phyloP scores from a whole-genome alignment of 2,797 vertebrate species.

The Oryzias dopingdopingensis region DNA sequence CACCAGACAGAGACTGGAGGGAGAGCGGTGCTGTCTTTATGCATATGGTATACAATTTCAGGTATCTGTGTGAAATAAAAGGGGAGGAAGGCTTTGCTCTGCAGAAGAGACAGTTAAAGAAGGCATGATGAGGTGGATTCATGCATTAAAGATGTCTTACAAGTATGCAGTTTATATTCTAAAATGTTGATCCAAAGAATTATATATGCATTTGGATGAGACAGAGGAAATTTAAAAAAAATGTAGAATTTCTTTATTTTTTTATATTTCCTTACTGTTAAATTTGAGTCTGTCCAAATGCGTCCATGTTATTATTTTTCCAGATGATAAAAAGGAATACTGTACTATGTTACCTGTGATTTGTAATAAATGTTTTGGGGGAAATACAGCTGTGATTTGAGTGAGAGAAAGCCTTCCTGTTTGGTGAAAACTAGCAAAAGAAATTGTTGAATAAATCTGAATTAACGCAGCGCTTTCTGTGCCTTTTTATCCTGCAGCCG shows the following conservation, averaged over 20 bases:
- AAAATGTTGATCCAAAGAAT: conserved; percentile 73
- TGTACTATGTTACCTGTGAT: conserved; percentile 40
- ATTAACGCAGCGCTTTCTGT: conserved; percentile 1
- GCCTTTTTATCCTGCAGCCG: conserved; percentile 9
- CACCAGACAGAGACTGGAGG: conserved; percentile 70
- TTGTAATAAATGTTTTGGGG: conserved; percentile 19
- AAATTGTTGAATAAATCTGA: conserved; percentile 12
- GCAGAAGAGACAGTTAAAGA: conserved; percentile 51
- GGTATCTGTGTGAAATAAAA: conserved; percentile 43
- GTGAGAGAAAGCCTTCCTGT: neutral
- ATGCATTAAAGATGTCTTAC: conserved; percentile 58
- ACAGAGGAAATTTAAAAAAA: conserved; percentile 60
- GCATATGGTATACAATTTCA: conserved; percentile 32
- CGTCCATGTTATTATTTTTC: conserved; percentile 73
- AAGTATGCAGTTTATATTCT: conserved; percentile 60
- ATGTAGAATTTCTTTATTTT: conserved; percentile 74
- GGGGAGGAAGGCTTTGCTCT: conserved; percentile 28
- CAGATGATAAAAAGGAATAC: conserved; percentile 71
- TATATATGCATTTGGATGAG: conserved; percentile 56
- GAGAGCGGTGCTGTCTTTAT: conserved; percentile 26
- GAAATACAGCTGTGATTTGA: neutral
- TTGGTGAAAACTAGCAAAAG: conserved; percentile 1
- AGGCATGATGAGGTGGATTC: conserved; percentile 35
- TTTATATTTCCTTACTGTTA: conserved; percentile 77
- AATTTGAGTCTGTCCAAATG: conserved; percentile 66